phyloP scores from a whole-genome alignment of 2,113 vertebrate genomes.

The Bos indicus region DNA sequence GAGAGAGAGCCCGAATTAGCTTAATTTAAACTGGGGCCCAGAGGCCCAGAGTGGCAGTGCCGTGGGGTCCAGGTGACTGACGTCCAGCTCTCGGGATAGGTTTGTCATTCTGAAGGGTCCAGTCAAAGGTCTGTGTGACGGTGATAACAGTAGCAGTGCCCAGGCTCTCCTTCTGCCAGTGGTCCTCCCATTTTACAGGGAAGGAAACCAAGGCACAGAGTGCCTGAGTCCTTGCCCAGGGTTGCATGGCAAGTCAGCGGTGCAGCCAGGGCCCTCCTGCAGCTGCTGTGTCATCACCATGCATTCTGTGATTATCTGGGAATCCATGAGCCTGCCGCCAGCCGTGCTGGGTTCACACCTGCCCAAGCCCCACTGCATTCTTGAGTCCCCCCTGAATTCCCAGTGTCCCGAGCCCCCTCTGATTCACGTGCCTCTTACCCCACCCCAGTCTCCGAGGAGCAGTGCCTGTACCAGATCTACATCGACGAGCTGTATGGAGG shows the following conservation, averaged over 20 bases:
- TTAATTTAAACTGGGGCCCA: background rate
- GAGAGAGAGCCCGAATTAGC: background rate
- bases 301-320: background rate
- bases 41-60: background rate
- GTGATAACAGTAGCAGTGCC: background rate
- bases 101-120: background rate
- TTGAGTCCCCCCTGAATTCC: too few species aligned
- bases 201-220: background rate
- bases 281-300: background rate
- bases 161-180: fast-evolving
- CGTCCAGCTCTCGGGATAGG: background rate
- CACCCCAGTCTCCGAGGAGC: conserved; percentile 93
- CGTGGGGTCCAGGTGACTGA: background rate
- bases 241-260: fast-evolving
- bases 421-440: fast-evolving
- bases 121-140: fast-evolving
- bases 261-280: background rate
- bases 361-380: background rate
- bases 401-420: background rate
- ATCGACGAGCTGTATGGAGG: conserved; percentile 95
- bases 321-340: fast-evolving
- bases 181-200: background rate
- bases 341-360: background rate
- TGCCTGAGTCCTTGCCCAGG: too few species aligned
- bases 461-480: conserved; percentile 97